Evolutionary conservation across 2,113 vertebrate species (phyloP).

Genomic region (Glareola pratincola): DNA sequence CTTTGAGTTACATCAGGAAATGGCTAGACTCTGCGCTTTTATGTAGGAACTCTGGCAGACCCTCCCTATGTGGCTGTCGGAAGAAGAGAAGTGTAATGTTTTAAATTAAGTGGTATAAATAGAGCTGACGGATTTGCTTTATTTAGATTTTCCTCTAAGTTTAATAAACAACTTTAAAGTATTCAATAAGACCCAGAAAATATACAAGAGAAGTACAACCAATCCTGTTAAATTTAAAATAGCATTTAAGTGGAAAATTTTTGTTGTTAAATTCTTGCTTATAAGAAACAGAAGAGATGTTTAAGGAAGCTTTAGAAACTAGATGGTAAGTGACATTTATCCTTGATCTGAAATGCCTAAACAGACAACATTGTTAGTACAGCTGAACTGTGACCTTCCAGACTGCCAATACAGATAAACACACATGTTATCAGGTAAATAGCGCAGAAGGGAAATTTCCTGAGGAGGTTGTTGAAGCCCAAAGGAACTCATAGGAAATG

Average conservation of each 20-base stretch:
- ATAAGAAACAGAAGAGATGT: not conserved
- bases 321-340: not conserved
- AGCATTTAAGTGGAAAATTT: not conserved
- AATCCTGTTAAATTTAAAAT: slow-evolving; percentile 2
- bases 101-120: not conserved
- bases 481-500: not conserved
- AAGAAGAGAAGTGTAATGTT: not conserved
- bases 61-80: not conserved
- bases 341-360: slow-evolving; percentile 10
- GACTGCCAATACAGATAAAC: slow-evolving; percentile 24
- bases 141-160: not conserved
- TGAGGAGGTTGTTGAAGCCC: not conserved
- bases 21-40: not conserved
- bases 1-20: not conserved
- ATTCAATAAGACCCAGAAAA: not conserved
- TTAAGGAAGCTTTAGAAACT: not conserved
- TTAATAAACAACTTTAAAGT: not conserved
- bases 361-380: not conserved
- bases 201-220: not conserved
- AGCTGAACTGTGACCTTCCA: slow-evolving; percentile 41
- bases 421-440: not conserved
- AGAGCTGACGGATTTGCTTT: not conserved
- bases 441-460: slow-evolving; percentile 30
- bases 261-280: not conserved
- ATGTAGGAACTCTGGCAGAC: not conserved